phyloP scores from a whole-genome alignment of 2,888 invertebrate species.

The Mythimna lalbum region DNA sequence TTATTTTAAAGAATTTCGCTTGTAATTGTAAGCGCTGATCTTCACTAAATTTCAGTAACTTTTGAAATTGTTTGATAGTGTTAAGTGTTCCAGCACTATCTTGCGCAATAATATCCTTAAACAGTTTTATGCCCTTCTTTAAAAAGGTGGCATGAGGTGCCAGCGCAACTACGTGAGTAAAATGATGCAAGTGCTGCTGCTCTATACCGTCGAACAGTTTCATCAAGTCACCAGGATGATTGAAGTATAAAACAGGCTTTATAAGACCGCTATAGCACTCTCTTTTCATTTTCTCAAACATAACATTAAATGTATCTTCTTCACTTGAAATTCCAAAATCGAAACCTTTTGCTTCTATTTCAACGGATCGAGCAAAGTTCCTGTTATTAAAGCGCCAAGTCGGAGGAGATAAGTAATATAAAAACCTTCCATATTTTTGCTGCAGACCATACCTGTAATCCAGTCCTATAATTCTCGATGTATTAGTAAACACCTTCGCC shows the following conservation, averaged over 20 bases:
- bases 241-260: conserved; percentile 90
- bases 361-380: conserved; percentile 84
- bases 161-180: conserved; percentile 91
- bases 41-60: conserved; percentile 83
- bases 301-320: conserved; percentile 81
- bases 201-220: conserved; percentile 91
- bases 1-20: conserved; percentile 88
- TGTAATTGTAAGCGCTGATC: conserved; percentile 87
- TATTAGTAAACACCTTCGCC: conserved; percentile 76
- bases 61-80: conserved; percentile 76
- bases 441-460: conserved; percentile 92
- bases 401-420: conserved; percentile 92
- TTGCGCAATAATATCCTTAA: conserved; percentile 81
- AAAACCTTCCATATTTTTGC: conserved; percentile 92
- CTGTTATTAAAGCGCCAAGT: conserved; percentile 91
- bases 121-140: conserved; percentile 81
- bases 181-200: conserved; percentile 91
- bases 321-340: conserved; percentile 80
- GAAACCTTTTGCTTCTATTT: conserved; percentile 86
- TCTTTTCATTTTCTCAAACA: conserved; percentile 87
- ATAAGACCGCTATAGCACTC: conserved; percentile 80
- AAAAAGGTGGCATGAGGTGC: conserved; percentile 88
- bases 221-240: conserved; percentile 88
- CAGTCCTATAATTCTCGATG: conserved; percentile 89
- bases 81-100: conserved; percentile 73